Base-by-base conservation (phyloP, 2,888 invertebrate species). In the Machimus rusticus region DNA sequence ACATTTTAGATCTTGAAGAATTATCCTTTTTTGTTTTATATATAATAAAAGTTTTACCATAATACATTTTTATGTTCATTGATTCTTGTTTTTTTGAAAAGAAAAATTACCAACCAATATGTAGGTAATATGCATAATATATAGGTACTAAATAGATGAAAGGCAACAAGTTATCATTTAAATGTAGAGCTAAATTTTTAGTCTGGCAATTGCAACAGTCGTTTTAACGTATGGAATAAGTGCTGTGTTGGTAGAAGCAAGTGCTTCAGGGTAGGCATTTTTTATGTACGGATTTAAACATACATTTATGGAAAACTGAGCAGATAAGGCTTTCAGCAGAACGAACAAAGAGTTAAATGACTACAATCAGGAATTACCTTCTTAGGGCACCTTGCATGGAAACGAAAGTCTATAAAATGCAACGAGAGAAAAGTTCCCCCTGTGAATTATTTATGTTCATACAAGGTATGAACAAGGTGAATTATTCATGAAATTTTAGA, bases 301-400 rank as follows among this genome's bases (percentile, higher is more conserved):
- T 51, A 66, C 28, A 66, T 66, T 12, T 23, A 66, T 19, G 66
- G 23, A 66, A 66, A 66, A 14, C 23, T 66, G 6, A 66, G 66
- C 66, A 66, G 66, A 66, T 66, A 66, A 66, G 12, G 66, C 66
- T 66, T 66, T 66, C 66, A 66, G 12, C 66, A 28, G 23, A 66
- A 23, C 8, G 66, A 66, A 66, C 66, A 66, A 66, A 66, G 23
- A 12, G 23, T 23, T 66, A 76, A 76, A 76, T 76, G 76, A 76
- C 76, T 34, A 76, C 76, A 76, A 76, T 76, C 76, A 76, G 76
- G 76, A 76, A n/a, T 28, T 76, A 37, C 76, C 76, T 34, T 76
- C 34, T 37, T 76, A 76, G 34, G 16, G 76, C 37, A 37, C 76
- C 14, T 31, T n/a, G n/a, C 76, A 34, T 76, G 34, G 34, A 19